Base-by-base conservation (phyloP, 2,113 vertebrate species). In the Nannobrachium achirus region DNA sequence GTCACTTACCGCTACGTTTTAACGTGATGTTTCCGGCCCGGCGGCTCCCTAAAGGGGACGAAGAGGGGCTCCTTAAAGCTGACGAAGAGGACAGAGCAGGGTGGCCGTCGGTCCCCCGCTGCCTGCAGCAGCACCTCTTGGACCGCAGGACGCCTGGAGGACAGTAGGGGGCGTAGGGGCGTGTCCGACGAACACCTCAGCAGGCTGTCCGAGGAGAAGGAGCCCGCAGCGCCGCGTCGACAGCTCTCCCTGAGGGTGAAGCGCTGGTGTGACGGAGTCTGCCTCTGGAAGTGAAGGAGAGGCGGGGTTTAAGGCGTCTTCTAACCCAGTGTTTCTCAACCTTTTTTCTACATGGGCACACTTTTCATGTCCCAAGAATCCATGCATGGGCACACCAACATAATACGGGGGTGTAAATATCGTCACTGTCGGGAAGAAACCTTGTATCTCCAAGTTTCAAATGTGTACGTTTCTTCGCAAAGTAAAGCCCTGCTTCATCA, bases 191-290 rank as follows among this genome's bases (percentile, higher is more conserved):
- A 66, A 5, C 67, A 68, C 0, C 46, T 89, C 74, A 33, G 25
- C 25, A 4, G 3, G 25, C 25, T 33, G 25, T 73, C 69, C 19
- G 18, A 0, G 1, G 84, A 82, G 62, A 78, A 64, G 59, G 81
- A 87, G 59, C 78, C 25, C 55, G 65, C 7, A n/a, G 63, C 78
- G 0, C 76, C 16, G 18, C 72, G 19, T 0, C 86, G 85, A 8
- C 83, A 89, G 15, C 75, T 83, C 0, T 91, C 91, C 56, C 85
- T 92, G 61, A 67, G 88, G 44, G 82, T 86, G 63, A 89, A 90
- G 40, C 89, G 88, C 75, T 92, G 82, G 25, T 33, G 25, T 33
- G 25, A 33, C 25, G 25, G 25, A 4, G 25, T 33, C 25, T 33
- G 6, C 25, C 25, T 33, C 6, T 33, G 25, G 25, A 33, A 33